Evolutionary conservation across 2,797 vertebrate species (phyloP).

Genomic region (Argentina silus): DNA sequence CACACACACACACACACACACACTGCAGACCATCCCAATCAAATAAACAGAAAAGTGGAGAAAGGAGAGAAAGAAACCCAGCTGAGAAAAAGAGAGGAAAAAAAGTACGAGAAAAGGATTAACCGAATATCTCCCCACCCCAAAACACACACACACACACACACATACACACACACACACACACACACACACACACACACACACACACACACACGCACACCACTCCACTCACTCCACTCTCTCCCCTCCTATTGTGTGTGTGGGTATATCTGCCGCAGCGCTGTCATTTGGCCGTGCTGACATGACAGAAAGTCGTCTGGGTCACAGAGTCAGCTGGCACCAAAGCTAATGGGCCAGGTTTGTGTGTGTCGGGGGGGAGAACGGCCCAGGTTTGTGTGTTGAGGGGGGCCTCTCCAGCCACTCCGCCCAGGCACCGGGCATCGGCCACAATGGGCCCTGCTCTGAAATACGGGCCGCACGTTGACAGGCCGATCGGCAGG

Average conservation of each 20-base stretch:
- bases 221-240: neutral
- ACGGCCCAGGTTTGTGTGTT: slow-evolving; percentile 10
- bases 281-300: slow-evolving; percentile 78
- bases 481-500: slow-evolving; percentile 81
- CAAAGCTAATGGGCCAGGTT: slow-evolving; percentile 77
- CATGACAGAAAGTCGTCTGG: slow-evolving; percentile 80
- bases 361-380: slow-evolving; percentile 17
- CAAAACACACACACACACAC: neutral
- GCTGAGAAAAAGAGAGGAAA: neutral
- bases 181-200: no score
- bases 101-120: neutral
- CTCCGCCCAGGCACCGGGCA: slow-evolving; percentile 39
- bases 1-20: neutral
- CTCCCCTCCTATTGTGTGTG: slow-evolving; percentile 15
- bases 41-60: neutral
- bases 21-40: neutral
- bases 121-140: slow-evolving; percentile 12
- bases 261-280: slow-evolving; percentile 28
- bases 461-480: slow-evolving; percentile 76
- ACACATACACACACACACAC: neutral
- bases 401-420: slow-evolving; percentile 40
- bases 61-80: neutral
- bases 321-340: slow-evolving; percentile 85
- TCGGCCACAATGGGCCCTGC: slow-evolving; percentile 59
- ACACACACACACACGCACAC: no score